These are phyloP conservation scores for Toxostoma redivivum DNA, from an alignment of 2,113 vertebrate species.

Conservation along the genomic window DNA sequence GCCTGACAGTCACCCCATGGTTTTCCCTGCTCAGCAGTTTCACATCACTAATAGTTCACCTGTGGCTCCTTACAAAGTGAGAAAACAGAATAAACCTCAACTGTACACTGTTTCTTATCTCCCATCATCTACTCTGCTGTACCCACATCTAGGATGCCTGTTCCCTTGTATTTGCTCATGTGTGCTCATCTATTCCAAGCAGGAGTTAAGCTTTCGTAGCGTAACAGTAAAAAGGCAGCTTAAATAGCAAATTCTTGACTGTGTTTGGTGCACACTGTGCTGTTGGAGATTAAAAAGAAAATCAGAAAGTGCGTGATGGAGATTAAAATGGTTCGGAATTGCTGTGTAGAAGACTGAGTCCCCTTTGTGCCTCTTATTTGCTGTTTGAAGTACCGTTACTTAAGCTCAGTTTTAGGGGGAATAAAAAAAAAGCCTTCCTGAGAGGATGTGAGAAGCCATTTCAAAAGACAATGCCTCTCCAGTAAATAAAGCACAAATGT, in stretches of 20 bases:
- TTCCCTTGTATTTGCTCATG: neutral
- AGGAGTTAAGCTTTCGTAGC: neutral
- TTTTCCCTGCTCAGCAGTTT: neutral
- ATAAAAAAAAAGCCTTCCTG: neutral
- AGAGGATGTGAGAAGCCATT: constrained; percentile 38
- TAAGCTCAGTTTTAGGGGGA: neutral
- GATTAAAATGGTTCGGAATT: constrained; percentile 42
- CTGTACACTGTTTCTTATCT: neutral
- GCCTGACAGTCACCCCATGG: neutral
- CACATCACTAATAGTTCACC: neutral
- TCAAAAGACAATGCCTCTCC: constrained; percentile 30
- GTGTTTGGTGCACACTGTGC: neutral
- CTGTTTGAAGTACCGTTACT: constrained; percentile 57
- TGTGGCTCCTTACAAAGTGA: neutral
- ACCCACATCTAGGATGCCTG: neutral
- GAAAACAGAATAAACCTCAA: neutral
- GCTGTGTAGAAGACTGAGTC: neutral
- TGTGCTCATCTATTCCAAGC: neutral
- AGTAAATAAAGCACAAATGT: constrained; percentile 45
- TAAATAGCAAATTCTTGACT: constrained; percentile 15
- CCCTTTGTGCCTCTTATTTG: constrained; percentile 49
- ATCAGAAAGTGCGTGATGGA: neutral
- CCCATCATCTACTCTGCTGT: neutral
- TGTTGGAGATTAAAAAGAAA: constrained; percentile 21
- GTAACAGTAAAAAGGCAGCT: neutral